Evolutionary conservation across 2,797 vertebrate genomes (phyloP), one percentile per base, ranked within the genome.

Genomic region (Notolepis coatsorum): DNA sequence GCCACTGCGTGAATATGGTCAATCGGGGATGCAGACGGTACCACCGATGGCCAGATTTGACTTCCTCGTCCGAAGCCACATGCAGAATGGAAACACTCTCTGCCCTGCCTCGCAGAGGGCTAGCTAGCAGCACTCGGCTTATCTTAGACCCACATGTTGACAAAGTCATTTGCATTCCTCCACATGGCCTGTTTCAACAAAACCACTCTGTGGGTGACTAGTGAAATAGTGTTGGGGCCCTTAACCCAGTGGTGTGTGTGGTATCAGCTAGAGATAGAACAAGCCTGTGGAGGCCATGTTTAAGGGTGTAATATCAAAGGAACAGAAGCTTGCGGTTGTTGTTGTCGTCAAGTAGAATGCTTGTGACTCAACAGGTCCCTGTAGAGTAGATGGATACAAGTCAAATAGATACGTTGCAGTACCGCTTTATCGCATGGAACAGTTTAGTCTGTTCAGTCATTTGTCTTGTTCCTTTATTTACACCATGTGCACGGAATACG

Each of bases 101-200:
- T 61, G 33, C 61, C 12, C 58, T 24, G 41, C 7, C 18, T 73
- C n/a, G 38, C 63, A 69, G 30, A 5, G 52, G 56, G 55, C 37
- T 46, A 39, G 61, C 61, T 20, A 42, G 56, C 24, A 49, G 24
- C 47, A 0, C 51, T 54, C 8, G 4, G 63, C 75, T 81, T 81
- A 79, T 86, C 82, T 58, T n/a, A 30, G 60, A 48, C 64, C 71
- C 63, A 66, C 52, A 66, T 62, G 73, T 66, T 46, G 55, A 77
- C 67, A 67, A 66, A 67, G 65, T 72, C 61, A 71, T 88, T 88
- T 87, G 62, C 82, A 83, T 88, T 88, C 78, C 75, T 81, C 39
- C 49, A 42, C 70, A 41, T 3, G 8, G 51, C 59, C 65, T 71
- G 72, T 83, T 84, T 77, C 66, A 53, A 75, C 78, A 83, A 56